phyloP scores from a whole-genome alignment of 2,888 invertebrate genomes.

The Orgyia antiqua region DNA sequence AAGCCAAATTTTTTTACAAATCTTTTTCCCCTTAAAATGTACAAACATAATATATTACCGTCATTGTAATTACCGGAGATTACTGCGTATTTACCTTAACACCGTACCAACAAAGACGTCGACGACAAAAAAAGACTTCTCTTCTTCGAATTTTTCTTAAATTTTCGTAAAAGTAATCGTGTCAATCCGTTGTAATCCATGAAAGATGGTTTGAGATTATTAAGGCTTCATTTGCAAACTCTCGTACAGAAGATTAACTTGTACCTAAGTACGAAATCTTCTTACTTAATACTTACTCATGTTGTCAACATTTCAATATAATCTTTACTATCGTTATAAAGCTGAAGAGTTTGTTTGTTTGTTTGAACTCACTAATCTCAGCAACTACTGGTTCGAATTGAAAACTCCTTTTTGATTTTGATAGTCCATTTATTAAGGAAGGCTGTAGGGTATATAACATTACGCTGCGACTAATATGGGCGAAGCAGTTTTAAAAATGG shows the following conservation, averaged over 20 bases:
- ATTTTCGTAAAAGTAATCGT: conserved; percentile 31
- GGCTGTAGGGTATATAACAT: too few relatives aligned
- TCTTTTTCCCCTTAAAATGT: too few relatives aligned
- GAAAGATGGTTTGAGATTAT: conserved; percentile 43
- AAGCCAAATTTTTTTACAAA: too few relatives aligned
- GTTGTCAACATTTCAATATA: conserved; percentile 9
- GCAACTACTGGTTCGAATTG: too few relatives aligned
- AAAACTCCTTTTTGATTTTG: too few relatives aligned
- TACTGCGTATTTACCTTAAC: conserved; percentile 9
- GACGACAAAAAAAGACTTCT: conserved; percentile 16
- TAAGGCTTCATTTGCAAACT: conserved; percentile 44
- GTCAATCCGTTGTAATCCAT: conserved; percentile 41
- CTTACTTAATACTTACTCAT: conserved; percentile 25
- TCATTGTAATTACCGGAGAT: conserved; percentile 9
- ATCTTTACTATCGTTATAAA: neutral
- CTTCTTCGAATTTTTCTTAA: conserved; percentile 24
- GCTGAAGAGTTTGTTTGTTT: too few relatives aligned
- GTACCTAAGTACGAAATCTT: conserved; percentile 22
- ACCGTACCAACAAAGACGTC: conserved; percentile 4
- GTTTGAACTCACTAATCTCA: too few relatives aligned
- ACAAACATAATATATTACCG: too few relatives aligned
- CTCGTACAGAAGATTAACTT: conserved; percentile 41
- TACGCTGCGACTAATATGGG: too few relatives aligned
- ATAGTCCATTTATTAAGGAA: too few relatives aligned
- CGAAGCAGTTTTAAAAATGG: conserved; percentile 6